Percentiles rank a stretch among this genome's conserved stretches.
phyloP scores from a whole-genome alignment of 1,140 invertebrate genomes.

The Asbolus verrucosus region DNA sequence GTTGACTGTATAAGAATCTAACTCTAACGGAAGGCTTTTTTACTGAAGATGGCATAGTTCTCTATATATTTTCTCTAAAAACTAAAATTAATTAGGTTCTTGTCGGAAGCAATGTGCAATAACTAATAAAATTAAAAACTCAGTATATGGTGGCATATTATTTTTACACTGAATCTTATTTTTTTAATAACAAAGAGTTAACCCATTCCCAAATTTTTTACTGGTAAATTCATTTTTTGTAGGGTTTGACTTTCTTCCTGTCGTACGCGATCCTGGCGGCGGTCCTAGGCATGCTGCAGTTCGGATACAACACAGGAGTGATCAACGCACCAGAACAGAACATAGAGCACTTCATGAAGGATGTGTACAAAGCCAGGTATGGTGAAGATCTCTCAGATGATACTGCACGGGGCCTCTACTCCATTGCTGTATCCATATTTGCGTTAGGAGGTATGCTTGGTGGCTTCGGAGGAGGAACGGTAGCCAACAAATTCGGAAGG shows the following conservation, averaged over 20 bases:
- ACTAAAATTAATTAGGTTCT: too few species aligned
- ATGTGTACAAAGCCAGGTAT: constrained; percentile 84
- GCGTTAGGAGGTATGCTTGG: constrained; percentile 96
- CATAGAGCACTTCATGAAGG: constrained; percentile 94
- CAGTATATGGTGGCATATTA: too few species aligned
- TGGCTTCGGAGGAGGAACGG: constrained; percentile 89
- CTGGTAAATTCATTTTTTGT: too few species aligned
- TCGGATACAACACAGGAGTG: constrained; percentile 98
- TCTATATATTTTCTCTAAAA: too few species aligned
- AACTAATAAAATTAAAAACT: too few species aligned
- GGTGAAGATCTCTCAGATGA: constrained; percentile 78
- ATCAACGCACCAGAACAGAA: constrained; percentile 96
- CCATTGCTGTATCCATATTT: constrained; percentile 93
- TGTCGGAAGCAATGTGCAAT: too few species aligned
- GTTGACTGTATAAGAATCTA: too few species aligned
- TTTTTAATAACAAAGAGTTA: too few species aligned
- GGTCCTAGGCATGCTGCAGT: constrained; percentile 97
- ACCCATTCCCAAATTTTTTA: too few species aligned
- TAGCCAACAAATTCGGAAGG: constrained; percentile 92
- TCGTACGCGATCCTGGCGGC: constrained; percentile 93
- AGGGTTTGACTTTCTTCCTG: constrained; percentile 92
- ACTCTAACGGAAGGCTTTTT: too few species aligned
- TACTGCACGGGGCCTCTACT: constrained; percentile 81
- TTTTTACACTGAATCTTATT: too few species aligned
- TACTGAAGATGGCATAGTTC: too few species aligned